Evolutionary conservation across 2,797 vertebrate genomes (phyloP), one percentile per base, ranked within the genome.

Genomic region (Corythornis leucogaster): DNA sequence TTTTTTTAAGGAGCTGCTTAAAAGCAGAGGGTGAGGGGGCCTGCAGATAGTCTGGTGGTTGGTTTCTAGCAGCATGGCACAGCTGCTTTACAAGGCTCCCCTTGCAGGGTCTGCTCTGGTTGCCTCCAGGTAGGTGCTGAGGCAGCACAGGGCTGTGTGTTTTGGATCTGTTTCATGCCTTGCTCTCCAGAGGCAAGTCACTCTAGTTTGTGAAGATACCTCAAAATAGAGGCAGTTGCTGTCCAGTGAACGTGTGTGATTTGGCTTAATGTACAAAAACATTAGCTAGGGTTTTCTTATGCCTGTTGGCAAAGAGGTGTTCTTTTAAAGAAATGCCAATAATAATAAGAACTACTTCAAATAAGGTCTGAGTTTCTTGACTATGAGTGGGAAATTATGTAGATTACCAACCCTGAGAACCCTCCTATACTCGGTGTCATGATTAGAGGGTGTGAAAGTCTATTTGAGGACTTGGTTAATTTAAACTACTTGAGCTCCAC

Each of bases 371-470:
- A 82, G 66, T 83, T 82, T 96, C 77, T 94, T 93, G 71, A 93
- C 59, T 95, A 22, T 1, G 10, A 93, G 81, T 94, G 87, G 86
- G 48, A 95, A 96, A 95, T 96, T 94, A 95, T 94, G 94, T 93
- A 95, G 89, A 96, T 95, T 96, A 64, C 64, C 71, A 94, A 26
- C 80, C 77, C 77, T 93, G 89, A 94, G 95, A 96, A 89, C 69
- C 43, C 59, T 90, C 92, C 68, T 87, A 81, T 92, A 61, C 54
- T 92, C 79, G 1, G 7, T 77, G 83, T 71, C 86, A 46, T 89
- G 90, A 96, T 97, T 96, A 95, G 67, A 92, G 88, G 87, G 88
- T 94, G 58, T 93, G 77, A 82, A 91, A 90, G 51, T 75, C 88
- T 94, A 24, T 82, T 81, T 93, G 88, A 81, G 91, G 58, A 77